Evolutionary conservation across 2,113 vertebrate species (phyloP).

Genomic region (Taxidea taxus): DNA sequence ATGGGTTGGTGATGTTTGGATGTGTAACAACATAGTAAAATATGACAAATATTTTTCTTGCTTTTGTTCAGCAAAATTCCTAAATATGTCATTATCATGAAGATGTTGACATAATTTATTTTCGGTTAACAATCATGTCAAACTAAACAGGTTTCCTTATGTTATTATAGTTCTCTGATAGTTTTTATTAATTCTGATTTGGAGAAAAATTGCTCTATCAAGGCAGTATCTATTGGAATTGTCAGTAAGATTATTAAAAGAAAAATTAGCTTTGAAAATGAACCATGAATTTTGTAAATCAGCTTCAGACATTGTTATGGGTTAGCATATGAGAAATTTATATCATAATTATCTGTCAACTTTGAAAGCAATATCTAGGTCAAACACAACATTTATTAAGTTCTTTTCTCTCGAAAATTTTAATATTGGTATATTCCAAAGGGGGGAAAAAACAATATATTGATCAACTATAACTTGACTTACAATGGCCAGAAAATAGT

Average conservation of each 20-base stretch:
- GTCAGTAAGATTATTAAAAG: not conserved
- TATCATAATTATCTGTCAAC: not conserved
- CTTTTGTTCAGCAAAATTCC: not conserved
- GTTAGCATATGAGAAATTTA: not conserved
- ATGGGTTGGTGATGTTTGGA: not conserved
- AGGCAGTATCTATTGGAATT: not conserved
- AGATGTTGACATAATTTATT: not conserved
- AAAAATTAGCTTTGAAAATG: not conserved
- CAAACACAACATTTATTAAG: not conserved
- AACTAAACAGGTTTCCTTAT: not conserved
- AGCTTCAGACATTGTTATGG: not conserved
- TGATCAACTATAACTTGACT: not conserved
- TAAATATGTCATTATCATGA: not conserved
- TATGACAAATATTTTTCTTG: not conserved
- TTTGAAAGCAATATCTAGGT: not conserved
- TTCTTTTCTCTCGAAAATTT: not conserved
- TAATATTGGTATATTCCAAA: not conserved
- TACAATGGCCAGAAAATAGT: not conserved
- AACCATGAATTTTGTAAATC: not conserved
- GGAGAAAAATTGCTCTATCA: not conserved
- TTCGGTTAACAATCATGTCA: not conserved
- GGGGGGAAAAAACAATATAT: not conserved
- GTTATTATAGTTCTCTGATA: not conserved
- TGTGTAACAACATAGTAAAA: not conserved
- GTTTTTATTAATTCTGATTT: not conserved